Evolutionary conservation across 2,113 vertebrate genomes (phyloP).

Genomic region (Fulica atra): DNA sequence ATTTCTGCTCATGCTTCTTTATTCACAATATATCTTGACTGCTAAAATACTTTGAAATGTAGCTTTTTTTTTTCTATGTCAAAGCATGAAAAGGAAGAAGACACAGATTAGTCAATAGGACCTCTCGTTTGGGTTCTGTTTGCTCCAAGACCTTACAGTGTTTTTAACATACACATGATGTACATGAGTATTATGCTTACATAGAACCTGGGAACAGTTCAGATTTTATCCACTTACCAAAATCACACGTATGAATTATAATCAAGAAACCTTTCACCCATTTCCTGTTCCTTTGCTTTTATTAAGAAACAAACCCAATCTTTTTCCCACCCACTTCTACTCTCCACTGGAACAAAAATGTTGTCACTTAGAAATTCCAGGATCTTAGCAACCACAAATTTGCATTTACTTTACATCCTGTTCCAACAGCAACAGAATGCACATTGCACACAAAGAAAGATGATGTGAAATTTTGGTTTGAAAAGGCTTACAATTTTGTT

Average conservation of each 20-base stretch:
- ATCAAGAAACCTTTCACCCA: neutral
- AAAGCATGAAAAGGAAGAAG: neutral
- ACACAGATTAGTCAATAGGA: neutral
- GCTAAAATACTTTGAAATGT: neutral
- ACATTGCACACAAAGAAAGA: neutral
- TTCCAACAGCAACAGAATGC: neutral
- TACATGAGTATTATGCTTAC: neutral
- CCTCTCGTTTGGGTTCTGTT: neutral
- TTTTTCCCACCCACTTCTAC: neutral
- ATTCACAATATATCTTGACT: neutral
- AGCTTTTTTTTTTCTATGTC: neutral
- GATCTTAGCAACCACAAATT: neutral
- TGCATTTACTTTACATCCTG: neutral
- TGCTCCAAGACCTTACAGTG: fast-evolving
- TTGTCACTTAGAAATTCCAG: neutral
- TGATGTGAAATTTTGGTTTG: neutral
- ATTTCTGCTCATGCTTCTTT: neutral
- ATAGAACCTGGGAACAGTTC: neutral
- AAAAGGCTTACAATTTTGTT: neutral
- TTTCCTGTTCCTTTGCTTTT: neutral
- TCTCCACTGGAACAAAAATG: neutral
- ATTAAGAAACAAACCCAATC: neutral
- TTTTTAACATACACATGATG: neutral
- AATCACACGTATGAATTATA: neutral
- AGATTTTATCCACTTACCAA: neutral